Evolutionary conservation across 2,113 vertebrate genomes (phyloP).

Genomic region (Pipa parva): DNA sequence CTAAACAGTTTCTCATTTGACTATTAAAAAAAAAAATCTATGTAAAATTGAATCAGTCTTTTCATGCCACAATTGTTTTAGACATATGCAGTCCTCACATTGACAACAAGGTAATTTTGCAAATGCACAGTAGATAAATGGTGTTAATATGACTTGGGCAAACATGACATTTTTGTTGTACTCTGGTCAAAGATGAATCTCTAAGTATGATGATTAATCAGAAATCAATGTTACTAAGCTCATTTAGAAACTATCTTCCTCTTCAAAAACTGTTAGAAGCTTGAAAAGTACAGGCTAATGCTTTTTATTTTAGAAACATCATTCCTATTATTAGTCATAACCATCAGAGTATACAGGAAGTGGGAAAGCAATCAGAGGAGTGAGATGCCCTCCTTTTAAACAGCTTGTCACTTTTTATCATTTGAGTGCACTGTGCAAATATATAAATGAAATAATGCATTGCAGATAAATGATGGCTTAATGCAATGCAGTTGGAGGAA

Average conservation of each 20-base stretch:
- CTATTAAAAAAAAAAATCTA: slow-evolving; percentile 45
- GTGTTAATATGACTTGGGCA: slow-evolving; percentile 61
- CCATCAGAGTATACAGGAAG: slow-evolving; percentile 58
- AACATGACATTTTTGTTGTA: slow-evolving; percentile 64
- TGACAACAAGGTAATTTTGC: slow-evolving; percentile 63
- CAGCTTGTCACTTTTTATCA: slow-evolving; percentile 62
- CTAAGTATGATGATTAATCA: slow-evolving; percentile 70
- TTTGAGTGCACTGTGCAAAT: slow-evolving; percentile 57
- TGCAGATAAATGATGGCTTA: slow-evolving; percentile 63
- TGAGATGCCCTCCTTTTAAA: slow-evolving; percentile 58
- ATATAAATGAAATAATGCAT: slow-evolving; percentile 64
- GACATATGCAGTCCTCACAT: slow-evolving; percentile 47
- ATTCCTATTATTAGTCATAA: slow-evolving; percentile 56
- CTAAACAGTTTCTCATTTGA: slow-evolving; percentile 27
- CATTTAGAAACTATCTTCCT: slow-evolving; percentile 62
- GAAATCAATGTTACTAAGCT: slow-evolving; percentile 68
- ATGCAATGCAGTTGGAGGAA: slow-evolving; percentile 56
- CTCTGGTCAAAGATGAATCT: slow-evolving; percentile 66
- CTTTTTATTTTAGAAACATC: slow-evolving; percentile 64
- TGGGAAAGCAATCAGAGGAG: slow-evolving; percentile 64
- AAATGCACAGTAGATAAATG: slow-evolving; percentile 59
- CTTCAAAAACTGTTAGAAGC: slow-evolving; percentile 56
- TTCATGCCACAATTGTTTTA: slow-evolving; percentile 42
- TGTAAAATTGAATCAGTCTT: slow-evolving; percentile 34
- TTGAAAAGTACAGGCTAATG: slow-evolving; percentile 66